Percentiles rank a stretch among this genome's conserved stretches.
phyloP scores from a whole-genome alignment of 2,888 invertebrate species.

The Drosophila villosipedis region DNA sequence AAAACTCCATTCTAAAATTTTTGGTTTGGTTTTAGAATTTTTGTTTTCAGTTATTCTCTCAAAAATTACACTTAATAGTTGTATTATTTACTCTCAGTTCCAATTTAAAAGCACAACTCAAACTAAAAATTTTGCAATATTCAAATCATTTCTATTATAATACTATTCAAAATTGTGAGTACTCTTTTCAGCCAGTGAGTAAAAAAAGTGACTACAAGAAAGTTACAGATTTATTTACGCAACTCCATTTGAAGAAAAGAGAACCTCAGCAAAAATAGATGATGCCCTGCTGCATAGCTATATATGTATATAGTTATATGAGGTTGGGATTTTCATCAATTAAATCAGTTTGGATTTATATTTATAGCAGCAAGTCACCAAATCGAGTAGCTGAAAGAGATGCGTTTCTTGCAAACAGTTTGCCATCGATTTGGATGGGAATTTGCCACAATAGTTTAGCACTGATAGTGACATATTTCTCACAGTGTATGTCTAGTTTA shows the following conservation, averaged over 20 bases:
- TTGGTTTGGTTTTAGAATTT: background rate
- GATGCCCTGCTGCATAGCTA: background rate
- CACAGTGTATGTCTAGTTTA: constrained; percentile 64
- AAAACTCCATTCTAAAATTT: background rate
- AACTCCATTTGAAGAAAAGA: background rate
- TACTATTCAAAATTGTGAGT: background rate
- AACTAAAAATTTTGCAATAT: background rate
- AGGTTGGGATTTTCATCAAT: background rate
- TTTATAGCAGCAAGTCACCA: background rate
- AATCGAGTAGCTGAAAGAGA: background rate
- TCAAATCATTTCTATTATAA: background rate
- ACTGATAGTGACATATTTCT: constrained; percentile 22
- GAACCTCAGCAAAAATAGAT: background rate
- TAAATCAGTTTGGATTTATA: background rate
- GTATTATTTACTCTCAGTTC: background rate
- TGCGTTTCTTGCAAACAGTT: background rate
- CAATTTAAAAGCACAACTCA: background rate
- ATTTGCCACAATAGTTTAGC: background rate
- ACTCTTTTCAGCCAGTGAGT: background rate
- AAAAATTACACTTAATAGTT: background rate
- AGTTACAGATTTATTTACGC: background rate
- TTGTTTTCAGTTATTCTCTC: background rate
- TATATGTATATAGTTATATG: background rate
- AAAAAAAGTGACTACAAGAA: background rate
- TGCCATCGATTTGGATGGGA: background rate